phyloP scores from a whole-genome alignment of 2,888 invertebrate genomes.

The Ormyrus nitidulus region DNA sequence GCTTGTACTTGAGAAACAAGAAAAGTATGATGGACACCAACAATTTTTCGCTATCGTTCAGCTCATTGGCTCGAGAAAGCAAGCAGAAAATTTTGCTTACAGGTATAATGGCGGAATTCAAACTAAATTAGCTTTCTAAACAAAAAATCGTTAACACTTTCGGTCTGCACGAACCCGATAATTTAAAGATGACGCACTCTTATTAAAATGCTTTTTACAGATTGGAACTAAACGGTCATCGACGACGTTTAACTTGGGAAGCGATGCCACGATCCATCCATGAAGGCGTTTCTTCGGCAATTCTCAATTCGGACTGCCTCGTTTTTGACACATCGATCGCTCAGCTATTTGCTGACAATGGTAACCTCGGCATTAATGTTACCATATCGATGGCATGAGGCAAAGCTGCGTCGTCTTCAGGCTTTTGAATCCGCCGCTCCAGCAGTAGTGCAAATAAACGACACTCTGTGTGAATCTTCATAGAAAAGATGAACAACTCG shows the following conservation, averaged over 20 bases:
- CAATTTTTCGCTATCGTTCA: constrained; percentile 99
- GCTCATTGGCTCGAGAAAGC: constrained; percentile 97
- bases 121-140: not conserved
- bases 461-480: constrained; percentile 37
- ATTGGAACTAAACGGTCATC: constrained; percentile 96
- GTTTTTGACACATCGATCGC: constrained; percentile 99
- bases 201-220: constrained; percentile 74
- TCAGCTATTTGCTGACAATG: constrained; percentile 98
- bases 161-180: not conserved
- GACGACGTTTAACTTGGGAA: constrained; percentile 98
- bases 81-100: constrained; percentile 99
- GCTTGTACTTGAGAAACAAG: constrained; percentile 98
- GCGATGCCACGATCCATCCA: constrained; percentile 99
- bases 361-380: constrained; percentile 99
- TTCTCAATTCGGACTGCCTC: constrained; percentile 97
- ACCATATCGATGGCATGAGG: constrained; percentile 94
- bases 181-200: not conserved
- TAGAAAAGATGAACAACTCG: constrained; percentile 6
- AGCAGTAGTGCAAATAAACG: constrained; percentile 33
- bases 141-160: not conserved
- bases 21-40: constrained; percentile 97
- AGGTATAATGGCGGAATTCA: constrained; percentile 76
- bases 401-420: constrained; percentile 59
- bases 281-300: constrained; percentile 98
- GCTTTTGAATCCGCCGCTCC: constrained; percentile 48